phyloP scores from a whole-genome alignment of 2,113 vertebrate species.

The Aviceda subcristata region DNA sequence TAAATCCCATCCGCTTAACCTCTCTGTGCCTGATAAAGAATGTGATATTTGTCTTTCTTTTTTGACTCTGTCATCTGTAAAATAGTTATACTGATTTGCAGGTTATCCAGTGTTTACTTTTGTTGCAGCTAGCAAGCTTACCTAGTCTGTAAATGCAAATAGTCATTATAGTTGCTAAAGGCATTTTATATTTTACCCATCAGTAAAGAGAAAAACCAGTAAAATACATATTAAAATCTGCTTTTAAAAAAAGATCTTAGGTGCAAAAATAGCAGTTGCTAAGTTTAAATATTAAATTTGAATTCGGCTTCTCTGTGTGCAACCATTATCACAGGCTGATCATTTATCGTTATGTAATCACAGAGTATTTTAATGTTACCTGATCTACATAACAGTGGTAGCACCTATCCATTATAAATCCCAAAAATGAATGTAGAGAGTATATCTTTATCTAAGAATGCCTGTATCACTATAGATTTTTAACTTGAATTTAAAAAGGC shows the following conservation, averaged over 20 bases:
- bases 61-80: not conserved
- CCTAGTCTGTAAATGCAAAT: not conserved
- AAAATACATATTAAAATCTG: not conserved
- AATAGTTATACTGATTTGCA: not conserved
- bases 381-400: not conserved
- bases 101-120: not conserved
- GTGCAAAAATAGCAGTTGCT: not conserved
- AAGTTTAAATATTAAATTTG: not conserved
- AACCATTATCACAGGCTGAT: not conserved
- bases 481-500: not conserved
- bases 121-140: not conserved
- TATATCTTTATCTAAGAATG: not conserved
- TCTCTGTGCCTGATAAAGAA: not conserved
- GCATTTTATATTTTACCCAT: not conserved
- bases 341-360: not conserved
- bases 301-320: not conserved
- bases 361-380: not conserved
- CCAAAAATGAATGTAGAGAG: not conserved
- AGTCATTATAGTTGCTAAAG: not conserved
- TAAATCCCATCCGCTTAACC: not conserved
- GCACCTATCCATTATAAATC: not conserved
- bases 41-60: not conserved
- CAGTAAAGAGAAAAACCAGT: not conserved
- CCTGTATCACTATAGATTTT: not conserved
- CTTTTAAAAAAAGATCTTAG: not conserved